Percentiles rank a stretch among this genome's conserved stretches.
Conservation (phyloP, 2,113 vertebrate species). For the Turnix velox region DNA sequence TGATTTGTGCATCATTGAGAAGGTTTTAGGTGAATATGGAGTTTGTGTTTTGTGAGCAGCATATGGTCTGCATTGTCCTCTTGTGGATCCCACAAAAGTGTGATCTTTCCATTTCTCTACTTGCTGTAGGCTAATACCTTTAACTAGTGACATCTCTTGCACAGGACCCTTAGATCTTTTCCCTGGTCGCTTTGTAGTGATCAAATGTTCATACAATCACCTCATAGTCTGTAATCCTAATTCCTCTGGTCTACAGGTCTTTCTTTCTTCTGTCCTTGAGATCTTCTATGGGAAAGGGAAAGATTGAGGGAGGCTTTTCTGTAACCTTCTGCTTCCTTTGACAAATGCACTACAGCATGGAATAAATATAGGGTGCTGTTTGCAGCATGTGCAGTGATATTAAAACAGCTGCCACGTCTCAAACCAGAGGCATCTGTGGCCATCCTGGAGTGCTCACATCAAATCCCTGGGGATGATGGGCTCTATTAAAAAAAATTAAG, state of each 20-base stretch:
- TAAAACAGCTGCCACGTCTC: background rate
- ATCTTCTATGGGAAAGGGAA: background rate
- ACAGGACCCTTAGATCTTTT: background rate
- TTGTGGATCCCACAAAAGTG: background rate
- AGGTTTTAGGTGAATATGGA: background rate
- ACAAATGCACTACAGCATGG: background rate
- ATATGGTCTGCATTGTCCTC: background rate
- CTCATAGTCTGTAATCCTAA: background rate
- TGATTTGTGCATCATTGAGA: background rate
- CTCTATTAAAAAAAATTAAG: conserved; percentile 30
- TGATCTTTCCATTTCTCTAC: background rate
- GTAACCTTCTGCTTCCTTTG: background rate
- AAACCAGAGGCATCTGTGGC: background rate
- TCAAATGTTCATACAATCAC: background rate
- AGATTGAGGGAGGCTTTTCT: background rate
- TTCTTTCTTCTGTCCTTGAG: background rate
- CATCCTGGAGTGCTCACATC: background rate
- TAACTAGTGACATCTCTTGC: background rate
- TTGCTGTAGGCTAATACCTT: rapidly evolving
- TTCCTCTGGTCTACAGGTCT: background rate
- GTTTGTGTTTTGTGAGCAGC: background rate
- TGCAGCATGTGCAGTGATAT: background rate
- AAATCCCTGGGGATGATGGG: background rate
- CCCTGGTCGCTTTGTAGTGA: background rate
- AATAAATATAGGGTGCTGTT: too few relatives aligned